These are phyloP conservation scores for Manduca sexta DNA, from an alignment of 1,140 invertebrate species.

Conservation along the genomic window DNA sequence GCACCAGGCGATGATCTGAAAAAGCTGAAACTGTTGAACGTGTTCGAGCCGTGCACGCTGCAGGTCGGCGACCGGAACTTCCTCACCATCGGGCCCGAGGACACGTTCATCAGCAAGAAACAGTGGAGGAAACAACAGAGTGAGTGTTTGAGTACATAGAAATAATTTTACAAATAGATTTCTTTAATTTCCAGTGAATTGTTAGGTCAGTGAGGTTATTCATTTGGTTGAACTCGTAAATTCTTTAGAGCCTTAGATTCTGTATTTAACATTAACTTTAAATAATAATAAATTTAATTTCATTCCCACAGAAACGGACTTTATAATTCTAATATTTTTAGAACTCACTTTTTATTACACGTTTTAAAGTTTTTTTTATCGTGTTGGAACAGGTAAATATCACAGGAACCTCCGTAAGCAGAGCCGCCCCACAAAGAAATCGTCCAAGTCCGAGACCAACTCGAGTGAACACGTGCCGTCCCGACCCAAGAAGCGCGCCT, in stretches of 20 bases:
- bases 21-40: conserved; percentile 85
- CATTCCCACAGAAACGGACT: too few species aligned
- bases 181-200: too few species aligned
- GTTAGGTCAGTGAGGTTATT: too few species aligned
- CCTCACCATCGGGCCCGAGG: conserved; percentile 71
- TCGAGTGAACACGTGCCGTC: conserved; percentile 58
- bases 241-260: too few species aligned
- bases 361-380: too few species aligned
- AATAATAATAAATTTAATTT: too few species aligned
- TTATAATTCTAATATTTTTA: too few species aligned
- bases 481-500: conserved; percentile 62
- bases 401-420: conserved; percentile 64
- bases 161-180: too few species aligned
- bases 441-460: conserved; percentile 43
- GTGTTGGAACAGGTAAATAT: conserved; percentile 47
- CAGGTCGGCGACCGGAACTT: conserved; percentile 90
- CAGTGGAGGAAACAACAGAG: conserved; percentile 75
- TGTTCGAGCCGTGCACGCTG: conserved; percentile 91
- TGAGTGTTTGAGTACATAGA: too few species aligned
- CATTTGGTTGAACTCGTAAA: too few species aligned
- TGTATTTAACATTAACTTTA: too few species aligned
- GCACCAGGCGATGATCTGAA: conserved; percentile 80
- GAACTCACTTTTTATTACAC: too few species aligned
- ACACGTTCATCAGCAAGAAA: conserved; percentile 72
- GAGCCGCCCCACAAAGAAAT: conserved; percentile 47